Conservation (phyloP, 1,140 invertebrate species). For the Meteorus sp. region DNA sequence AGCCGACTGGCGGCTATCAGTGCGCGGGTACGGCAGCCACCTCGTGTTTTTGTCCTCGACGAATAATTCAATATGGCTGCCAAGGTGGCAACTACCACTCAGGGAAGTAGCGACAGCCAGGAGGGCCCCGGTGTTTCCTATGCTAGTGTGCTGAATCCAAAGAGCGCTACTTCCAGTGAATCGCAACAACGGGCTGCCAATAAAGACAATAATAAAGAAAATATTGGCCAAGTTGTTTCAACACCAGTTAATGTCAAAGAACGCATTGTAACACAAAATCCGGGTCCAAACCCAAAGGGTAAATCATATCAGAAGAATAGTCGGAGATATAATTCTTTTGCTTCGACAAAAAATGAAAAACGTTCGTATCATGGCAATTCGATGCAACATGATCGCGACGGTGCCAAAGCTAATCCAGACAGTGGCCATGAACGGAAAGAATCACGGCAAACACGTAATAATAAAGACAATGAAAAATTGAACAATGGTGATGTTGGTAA, state of each 20-base stretch:
- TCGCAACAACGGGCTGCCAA: conserved; percentile 14
- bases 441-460: not conserved
- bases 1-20: not conserved
- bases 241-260: conserved; percentile 20
- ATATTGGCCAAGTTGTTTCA: conserved; percentile 43
- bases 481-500: conserved; percentile 43
- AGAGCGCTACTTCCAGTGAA: conserved; percentile 37
- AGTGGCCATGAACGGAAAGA: conserved; percentile 11
- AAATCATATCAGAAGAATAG: conserved; percentile 37
- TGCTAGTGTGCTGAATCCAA: conserved; percentile 58
- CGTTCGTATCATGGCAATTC: conserved; percentile 13
- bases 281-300: conserved; percentile 17
- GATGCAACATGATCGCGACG: conserved; percentile 4
- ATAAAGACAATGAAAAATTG: conserved; percentile 23
- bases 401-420: conserved; percentile 4
- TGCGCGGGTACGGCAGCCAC: conserved; percentile 14
- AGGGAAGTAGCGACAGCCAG: conserved; percentile 39
- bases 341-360: conserved; percentile 10
- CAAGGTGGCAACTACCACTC: conserved; percentile 42
- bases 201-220: conserved; percentile 59
- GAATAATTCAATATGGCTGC: conserved; percentile 48
- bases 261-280: conserved; percentile 29
- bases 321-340: conserved; percentile 18
- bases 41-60: conserved; percentile 43
- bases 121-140: conserved; percentile 54